Conservation (phyloP, 2,113 vertebrate genomes). For the Phylloscopus trochilus region DNA sequence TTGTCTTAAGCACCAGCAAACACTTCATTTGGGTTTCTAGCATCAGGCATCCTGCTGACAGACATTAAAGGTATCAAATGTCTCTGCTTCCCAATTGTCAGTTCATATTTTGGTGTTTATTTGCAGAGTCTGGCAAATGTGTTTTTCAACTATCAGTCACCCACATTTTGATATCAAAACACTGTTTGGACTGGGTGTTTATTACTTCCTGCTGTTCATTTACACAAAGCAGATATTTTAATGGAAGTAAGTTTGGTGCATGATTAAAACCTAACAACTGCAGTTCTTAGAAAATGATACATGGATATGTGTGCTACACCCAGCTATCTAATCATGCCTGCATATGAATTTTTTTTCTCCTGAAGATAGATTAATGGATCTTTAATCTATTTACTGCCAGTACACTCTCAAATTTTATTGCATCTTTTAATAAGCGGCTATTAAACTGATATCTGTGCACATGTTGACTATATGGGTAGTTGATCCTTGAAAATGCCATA, state of each 20-base stretch:
- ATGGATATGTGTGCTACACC: neutral
- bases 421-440: conserved; percentile 47
- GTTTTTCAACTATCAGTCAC: neutral
- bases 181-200: neutral
- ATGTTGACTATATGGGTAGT: conserved; percentile 33
- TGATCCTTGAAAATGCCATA: conserved; percentile 44
- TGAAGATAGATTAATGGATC: conserved; percentile 40
- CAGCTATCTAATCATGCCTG: neutral
- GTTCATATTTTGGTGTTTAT: conserved; percentile 46
- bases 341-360: conserved; percentile 29
- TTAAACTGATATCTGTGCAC: conserved; percentile 21
- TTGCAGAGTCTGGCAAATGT: neutral
- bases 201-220: conserved; percentile 18
- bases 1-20: conserved; percentile 25
- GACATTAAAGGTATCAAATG: neutral
- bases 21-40: conserved; percentile 11
- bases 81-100: conserved; percentile 28
- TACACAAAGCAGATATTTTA: conserved; percentile 1
- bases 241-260: neutral
- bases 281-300: neutral
- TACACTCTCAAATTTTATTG: conserved; percentile 50
- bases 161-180: neutral
- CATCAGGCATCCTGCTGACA: neutral
- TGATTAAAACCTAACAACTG: conserved; percentile 12
- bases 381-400: conserved; percentile 53